Base-by-base conservation (phyloP, 2,113 vertebrate genomes). In the Oryzias javanicus region DNA sequence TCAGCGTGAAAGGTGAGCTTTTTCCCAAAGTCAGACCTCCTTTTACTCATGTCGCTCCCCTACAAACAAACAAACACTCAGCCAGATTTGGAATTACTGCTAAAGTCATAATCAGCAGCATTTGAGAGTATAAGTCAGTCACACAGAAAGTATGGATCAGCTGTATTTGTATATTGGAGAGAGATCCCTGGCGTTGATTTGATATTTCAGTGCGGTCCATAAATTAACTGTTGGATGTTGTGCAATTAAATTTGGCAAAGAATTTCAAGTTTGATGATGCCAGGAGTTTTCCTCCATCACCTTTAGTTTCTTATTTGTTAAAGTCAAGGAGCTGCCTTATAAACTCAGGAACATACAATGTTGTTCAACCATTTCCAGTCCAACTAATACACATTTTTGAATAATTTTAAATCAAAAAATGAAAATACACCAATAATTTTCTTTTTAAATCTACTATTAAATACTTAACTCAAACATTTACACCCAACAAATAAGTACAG, bases 1-100 rank as follows among this genome's bases (percentile, higher is more conserved):
- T 99, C 90, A 95, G 90, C 65, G 95, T 96, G 41, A 98, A 95
- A 94, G 94, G 97, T 99, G 91, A 80, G 87, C 35, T 64, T 66
- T 58, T 60, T 52, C 44, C 52, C 53, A 29, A 54, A 4, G 27
- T 55, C 55, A 20, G n/a, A 54, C 49, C 14, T 44, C 42, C 49
- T 47, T 63, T 64, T 55, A 14, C 17, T 55, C 54, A 56, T 60
- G 65, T 22, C 25, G 41, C 52, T 48, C 75, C 50, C 55, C 52
- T 66, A 20, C 14, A 59, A 25, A 55, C 45, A 42, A 17, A 29
- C 16, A 59, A 25, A 55, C 45, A 42, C 17, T 25, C 16, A 45
- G 52, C 60, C 16, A 27, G 59, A n/a, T 64, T 13, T 57, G 35
- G 35, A 35, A 35, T 3, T 12, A 35, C 35, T 35, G 35, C 35